These are phyloP conservation scores for Formica exsecta DNA, from an alignment of 1,140 invertebrate genomes.

Conservation along the genomic window DNA sequence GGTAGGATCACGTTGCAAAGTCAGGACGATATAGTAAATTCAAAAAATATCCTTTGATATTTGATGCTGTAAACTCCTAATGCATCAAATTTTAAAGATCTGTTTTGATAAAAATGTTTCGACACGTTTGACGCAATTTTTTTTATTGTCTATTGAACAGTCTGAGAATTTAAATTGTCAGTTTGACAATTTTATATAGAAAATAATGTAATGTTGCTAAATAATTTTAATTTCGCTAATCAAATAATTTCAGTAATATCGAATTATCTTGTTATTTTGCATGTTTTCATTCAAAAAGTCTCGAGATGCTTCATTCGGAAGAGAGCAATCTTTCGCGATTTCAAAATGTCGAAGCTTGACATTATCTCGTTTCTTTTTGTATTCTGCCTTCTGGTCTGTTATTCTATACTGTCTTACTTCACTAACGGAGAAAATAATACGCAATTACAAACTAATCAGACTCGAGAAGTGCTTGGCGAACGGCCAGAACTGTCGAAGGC, in stretches of 20 bases:
- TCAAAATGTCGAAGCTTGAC: neutral
- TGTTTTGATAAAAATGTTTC: neutral
- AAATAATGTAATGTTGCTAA: neutral
- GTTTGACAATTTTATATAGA: neutral
- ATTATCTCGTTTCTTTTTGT: conserved; percentile 25
- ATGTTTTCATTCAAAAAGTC: conserved; percentile 5
- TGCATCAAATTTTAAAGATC: neutral
- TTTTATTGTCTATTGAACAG: neutral
- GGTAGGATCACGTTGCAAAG: neutral
- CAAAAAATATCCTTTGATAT: neutral
- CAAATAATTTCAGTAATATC: neutral
- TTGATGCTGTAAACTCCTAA: neutral
- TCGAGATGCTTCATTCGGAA: conserved; percentile 1
- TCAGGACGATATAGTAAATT: neutral
- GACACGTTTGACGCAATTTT: neutral
- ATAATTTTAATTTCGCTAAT: conserved; percentile 16
- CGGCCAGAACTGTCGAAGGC: conserved; percentile 76
- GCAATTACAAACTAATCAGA: conserved; percentile 82
- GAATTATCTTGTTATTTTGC: conserved; percentile 18
- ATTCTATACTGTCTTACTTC: conserved; percentile 58
- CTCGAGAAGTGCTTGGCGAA: conserved; percentile 69
- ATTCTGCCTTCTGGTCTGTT: neutral
- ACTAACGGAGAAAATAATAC: conserved; percentile 73
- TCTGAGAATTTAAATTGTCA: neutral
- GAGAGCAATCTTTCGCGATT: conserved; percentile 27